Evolutionary conservation across 2,888 invertebrate species (phyloP), one percentile per base, ranked within the genome.

Genomic region (Pherbina coryleti): DNA sequence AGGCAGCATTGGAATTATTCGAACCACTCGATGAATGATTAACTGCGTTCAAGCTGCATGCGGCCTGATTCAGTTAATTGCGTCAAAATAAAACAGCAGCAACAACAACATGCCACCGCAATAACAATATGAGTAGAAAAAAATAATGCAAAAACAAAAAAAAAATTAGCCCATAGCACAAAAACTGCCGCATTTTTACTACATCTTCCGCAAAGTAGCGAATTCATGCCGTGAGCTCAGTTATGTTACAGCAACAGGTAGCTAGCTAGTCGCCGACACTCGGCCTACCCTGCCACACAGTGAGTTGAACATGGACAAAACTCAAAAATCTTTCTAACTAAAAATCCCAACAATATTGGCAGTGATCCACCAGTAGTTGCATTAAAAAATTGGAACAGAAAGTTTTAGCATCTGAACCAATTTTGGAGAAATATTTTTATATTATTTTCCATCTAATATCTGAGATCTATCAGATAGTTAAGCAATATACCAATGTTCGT

Each of bases 21-120:
- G 44, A 57, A 72, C 17, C 73, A 53, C 31, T 83, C 85, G 85
- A 85, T 86, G 84, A 85, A 86, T 87, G 88, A 87, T 87, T 87
- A 87, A 87, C 86, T 85, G 86, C 86, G 76, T 80, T 79, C 73
- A 78, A 81, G 73, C 84, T 81, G 82, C 83, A 80, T 81, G 84
- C 83, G 79, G 82, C 81, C 83, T 84, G 84, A 84, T 83, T 83
- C 85, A 85, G 85, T 86, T 86, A 86, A 87, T 86, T 85, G 84
- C 85, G 84, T 73, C 57, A 72, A 79, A 51, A 57, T 66, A 69
- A 67, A 67, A 73, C 44, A 77, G 55, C 71, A 71, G 31, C 53
- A 22, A 34, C 67, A 62, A 8, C 34, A 55, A 51, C 51, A 66
- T 22, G 31, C 55, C n/a, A 57, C 19, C 25, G 22, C 49, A 70